phyloP scores from a whole-genome alignment of 2,797 vertebrate species.

The Phoxinus dragarum region DNA sequence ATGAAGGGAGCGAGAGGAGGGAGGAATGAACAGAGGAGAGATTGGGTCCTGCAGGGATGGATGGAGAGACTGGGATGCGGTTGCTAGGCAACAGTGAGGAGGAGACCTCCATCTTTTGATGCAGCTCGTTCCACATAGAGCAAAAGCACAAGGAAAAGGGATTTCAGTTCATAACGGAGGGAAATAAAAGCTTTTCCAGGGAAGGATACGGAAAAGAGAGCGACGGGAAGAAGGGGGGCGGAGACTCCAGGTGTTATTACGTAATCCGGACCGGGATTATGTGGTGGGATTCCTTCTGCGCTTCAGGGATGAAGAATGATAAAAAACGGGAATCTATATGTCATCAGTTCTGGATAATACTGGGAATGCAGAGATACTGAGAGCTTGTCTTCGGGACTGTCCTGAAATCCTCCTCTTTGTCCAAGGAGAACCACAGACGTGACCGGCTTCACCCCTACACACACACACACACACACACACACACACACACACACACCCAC shows the following conservation, averaged over 20 bases:
- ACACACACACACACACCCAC: background rate
- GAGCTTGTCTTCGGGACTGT: background rate
- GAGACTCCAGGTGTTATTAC: constrained; percentile 71
- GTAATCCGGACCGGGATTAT: constrained; percentile 63
- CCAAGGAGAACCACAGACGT: background rate
- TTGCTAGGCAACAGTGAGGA: constrained; percentile 80
- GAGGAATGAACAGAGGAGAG: constrained; percentile 66
- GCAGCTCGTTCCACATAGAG: constrained; percentile 46
- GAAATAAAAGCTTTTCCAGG: constrained; percentile 10
- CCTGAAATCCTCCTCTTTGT: constrained; percentile 27
- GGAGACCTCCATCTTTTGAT: constrained; percentile 62
- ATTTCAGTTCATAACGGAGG: constrained; percentile 32
- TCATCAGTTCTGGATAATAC: constrained; percentile 12
- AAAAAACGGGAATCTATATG: background rate
- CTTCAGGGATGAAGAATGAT: constrained; percentile 27
- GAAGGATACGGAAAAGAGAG: constrained; percentile 17
- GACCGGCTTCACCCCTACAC: background rate
- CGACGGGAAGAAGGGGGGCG: background rate
- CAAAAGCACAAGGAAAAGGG: constrained; percentile 47
- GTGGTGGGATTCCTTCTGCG: background rate
- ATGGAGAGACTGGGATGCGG: constrained; percentile 71
- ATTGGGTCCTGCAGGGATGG: constrained; percentile 50
- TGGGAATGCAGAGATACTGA: constrained; percentile 11
- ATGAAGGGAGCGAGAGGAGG: constrained; percentile 52
- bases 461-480: constrained; percentile 1